Base-by-base conservation (phyloP, 2,113 vertebrate species). In the Oplegnathus fasciatus region DNA sequence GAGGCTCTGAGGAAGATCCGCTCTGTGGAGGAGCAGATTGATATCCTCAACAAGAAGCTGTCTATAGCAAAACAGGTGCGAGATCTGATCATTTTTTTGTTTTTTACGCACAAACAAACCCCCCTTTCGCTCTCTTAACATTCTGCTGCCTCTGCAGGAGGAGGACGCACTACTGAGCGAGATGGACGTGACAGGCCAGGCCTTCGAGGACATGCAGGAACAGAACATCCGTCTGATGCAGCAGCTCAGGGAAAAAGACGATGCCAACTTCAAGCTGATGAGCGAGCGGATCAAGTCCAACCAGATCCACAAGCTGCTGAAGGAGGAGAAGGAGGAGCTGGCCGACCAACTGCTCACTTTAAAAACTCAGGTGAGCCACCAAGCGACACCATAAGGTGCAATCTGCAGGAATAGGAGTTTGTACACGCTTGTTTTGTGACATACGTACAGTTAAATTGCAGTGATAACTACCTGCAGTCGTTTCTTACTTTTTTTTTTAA, bases 181-280 rank as follows among this genome's bases (percentile, higher is more conserved):
- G 95, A 99, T 99, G 98, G 98, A 99, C 22, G 98, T 99, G 89
- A 99, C 98, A 1, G 98, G 98, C 18, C 98, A 99, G 92, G 98
- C 98, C 14, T 99, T 99, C 70, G 98, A 99, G 90, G 98, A 99
- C 91, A 99, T 99, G 98, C 98, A 99, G 90, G 98, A 99, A 72
- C 98, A 99, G 93, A 99, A 99, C 87, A 99, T 99, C 30, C 97
- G 97, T 7, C 92, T 99, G 80, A 99, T 99, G 98, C 98, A 99
- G 94, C 98, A 99, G 94, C 95, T 99, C 80, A 85, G 98, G 46
- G 98, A 99, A 91, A 99, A 99, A 80, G 98, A 99, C 26, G 98
- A 99, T 40, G 98, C 98, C 80, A 99, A 99, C 92, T 99, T 99
- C 92, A 99, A 99, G 89, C 94, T 99, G 78, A 99, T 99, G 98